Conservation (phyloP, 2,888 invertebrate genomes). For the Artemia sinica region DNA sequence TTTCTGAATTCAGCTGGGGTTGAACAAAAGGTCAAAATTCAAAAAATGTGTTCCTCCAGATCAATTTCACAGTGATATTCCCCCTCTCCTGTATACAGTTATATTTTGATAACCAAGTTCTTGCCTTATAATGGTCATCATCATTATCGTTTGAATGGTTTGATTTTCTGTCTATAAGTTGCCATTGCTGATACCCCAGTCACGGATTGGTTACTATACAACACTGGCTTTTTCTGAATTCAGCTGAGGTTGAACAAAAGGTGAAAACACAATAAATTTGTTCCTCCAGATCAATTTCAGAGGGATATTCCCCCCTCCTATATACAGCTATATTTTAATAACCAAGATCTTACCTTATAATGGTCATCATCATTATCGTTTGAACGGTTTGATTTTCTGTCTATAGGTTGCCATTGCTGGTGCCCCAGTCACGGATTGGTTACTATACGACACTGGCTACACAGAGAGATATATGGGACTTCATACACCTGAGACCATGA, state of each 20-base stretch:
- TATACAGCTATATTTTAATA: neutral
- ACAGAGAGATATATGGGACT: slow-evolving; percentile 93
- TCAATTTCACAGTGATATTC: neutral
- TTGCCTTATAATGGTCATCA: neutral
- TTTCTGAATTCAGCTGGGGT: no score
- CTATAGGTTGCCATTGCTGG: slow-evolving; percentile 66
- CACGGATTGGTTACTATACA: slow-evolving; percentile 82
- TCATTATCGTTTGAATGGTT: neutral
- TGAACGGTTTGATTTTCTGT: no score
- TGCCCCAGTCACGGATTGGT: slow-evolving; percentile 92
- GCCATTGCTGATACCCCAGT: slow-evolving; percentile 95
- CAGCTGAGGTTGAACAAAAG: no score
- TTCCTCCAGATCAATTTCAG: neutral
- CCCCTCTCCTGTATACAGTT: neutral
- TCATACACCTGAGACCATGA: slow-evolving; percentile 50
- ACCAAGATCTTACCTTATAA: neutral
- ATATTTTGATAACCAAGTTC: neutral
- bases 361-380: neutral
- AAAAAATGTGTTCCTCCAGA: no score
- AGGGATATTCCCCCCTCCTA: neutral
- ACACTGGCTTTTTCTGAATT: slow-evolving; percentile 53
- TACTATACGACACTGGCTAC: slow-evolving; percentile 88
- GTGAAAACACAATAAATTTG: no score
- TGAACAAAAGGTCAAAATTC: no score
- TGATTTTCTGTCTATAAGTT: slow-evolving; percentile 32